A percentile compares a stretch with the other conserved stretches of the same genome.
Conservation (phyloP, 2,888 invertebrate species). For the Drosophila nr. medialis region DNA sequence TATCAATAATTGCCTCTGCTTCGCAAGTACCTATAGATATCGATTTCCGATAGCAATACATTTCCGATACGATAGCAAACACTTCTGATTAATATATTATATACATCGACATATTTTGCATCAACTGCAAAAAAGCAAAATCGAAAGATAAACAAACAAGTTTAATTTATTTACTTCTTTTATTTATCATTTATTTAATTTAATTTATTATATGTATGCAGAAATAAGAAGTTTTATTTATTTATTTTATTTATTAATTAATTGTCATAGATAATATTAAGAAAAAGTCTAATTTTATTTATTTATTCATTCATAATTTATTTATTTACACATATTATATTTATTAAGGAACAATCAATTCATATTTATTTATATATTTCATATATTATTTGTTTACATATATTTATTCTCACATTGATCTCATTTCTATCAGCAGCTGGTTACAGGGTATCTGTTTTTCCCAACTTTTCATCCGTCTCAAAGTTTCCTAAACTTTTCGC, state of each 20-base stretch:
- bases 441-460: background rate
- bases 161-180: background rate
- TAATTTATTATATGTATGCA: no score
- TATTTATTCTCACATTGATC: background rate
- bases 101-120: no score
- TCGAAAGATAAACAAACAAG: background rate
- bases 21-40: background rate
- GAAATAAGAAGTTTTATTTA: background rate
- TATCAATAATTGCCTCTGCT: background rate
- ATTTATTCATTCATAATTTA: background rate
- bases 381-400: background rate
- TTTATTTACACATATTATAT: background rate
- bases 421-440: background rate
- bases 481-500: slow-evolving; percentile 54
- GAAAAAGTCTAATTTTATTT: background rate
- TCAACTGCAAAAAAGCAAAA: background rate
- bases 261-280: no score
- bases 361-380: background rate
- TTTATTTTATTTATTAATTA: background rate
- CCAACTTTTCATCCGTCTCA: slow-evolving; percentile 20
- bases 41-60: background rate
- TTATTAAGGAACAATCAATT: background rate
- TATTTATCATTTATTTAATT: background rate
- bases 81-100: no score
- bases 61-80: background rate